Conservation (phyloP, 2,113 vertebrate species). For the Campylomormyrus numenius region DNA sequence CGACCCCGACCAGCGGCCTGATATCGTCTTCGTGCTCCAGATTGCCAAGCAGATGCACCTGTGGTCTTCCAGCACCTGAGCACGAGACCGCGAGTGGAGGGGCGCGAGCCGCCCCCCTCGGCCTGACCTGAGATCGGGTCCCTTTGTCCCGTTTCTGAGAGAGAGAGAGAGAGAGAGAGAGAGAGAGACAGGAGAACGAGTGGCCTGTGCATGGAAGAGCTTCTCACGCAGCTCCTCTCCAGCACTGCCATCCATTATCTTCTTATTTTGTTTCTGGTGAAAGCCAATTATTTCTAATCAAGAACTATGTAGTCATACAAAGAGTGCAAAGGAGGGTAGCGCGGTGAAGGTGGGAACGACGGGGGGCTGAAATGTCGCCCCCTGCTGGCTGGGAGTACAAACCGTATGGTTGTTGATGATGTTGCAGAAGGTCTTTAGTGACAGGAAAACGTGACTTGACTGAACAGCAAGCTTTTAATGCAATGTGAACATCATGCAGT, state of each 20-base stretch:
- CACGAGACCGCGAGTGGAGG: background rate
- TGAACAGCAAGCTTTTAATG: background rate
- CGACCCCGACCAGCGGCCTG: constrained; percentile 68
- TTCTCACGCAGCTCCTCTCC: background rate
- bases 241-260: constrained; percentile 3
- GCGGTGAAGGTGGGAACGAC: background rate
- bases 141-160: constrained; percentile 9
- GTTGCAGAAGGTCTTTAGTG: background rate
- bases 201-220: background rate
- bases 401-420: background rate
- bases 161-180: background rate
- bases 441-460: background rate
- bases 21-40: constrained; percentile 76
- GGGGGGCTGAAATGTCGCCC: background rate
- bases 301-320: constrained; percentile 1
- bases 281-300: constrained; percentile 20
- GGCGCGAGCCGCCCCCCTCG: constrained; percentile 36
- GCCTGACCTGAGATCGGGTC: constrained; percentile 58
- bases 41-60: constrained; percentile 76
- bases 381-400: background rate
- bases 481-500: constrained; percentile 5
- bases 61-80: constrained; percentile 75
- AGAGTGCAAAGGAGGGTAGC: background rate
- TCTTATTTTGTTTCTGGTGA: background rate
- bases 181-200: background rate